Evolutionary conservation across 1,140 invertebrate species (phyloP), one percentile per base, ranked within the genome.

Genomic region (Microplitis mediator): DNA sequence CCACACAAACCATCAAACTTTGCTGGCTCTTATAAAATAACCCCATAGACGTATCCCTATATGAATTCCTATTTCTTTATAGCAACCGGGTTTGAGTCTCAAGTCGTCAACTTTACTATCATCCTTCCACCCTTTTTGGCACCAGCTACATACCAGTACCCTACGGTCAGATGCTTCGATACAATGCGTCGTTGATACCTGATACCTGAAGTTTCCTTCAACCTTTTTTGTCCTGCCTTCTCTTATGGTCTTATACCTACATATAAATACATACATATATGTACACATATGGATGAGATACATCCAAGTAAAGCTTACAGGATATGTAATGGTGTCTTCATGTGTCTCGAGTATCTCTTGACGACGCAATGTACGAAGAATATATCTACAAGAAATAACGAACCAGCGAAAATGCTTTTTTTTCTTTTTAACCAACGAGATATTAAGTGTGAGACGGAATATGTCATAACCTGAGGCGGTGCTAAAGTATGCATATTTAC

Each of bases 391-490:
- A 60, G 66, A 70, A 66, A 23, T 50, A 62, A 63, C 35, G 13
- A 71, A 62, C 64, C 62, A 50, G 56, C 51, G 64, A 71, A 71
- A 64, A 23, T 23, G 23, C 23, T 23, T 23, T 23, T 36, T 64
- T 67, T 62, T 39, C 31, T 56, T 8, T 35, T 3, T 16, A 32
- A 60, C 39, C 16, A 50, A 35, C 31, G 56, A 36, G n/a, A 72
- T 52, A 39, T 35, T 11, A 36, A 35, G 63, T 35, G 61, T 64
- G 39, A 78, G 67, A 74, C 75, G 76, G 74, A 76, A 75, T 78
- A 78, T 75, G 72, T 77, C 79, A 80, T 82, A 82, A 78, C 82
- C 84, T 80, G 63, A 69, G 76, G 80, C 79, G 14, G 74, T 65
- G 34, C 64, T 11, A 4, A 50, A 45, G 64, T 23, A 32, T 32